Evolutionary conservation across 35 echinoderm and acorn worm species (phyloP).

Genomic region (Stichopus chloronotus): DNA sequence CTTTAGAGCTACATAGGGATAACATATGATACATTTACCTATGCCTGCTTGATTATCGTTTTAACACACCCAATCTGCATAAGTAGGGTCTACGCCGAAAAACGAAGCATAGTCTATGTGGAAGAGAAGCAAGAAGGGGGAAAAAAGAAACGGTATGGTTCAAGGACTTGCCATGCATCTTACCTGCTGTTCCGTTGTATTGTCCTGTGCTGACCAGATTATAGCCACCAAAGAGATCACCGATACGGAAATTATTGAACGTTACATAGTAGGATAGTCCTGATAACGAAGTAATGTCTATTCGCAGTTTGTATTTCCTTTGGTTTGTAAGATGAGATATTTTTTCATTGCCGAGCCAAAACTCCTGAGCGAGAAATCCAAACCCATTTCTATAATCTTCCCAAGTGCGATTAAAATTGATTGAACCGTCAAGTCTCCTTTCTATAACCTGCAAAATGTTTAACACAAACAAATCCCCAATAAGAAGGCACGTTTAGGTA

Average conservation of each 20-base stretch:
- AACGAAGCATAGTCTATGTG: no score
- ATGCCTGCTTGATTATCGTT: neutral
- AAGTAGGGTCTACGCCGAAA: no score
- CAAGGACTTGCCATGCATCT: neutral
- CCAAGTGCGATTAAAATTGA: no score
- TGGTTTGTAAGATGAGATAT: no score
- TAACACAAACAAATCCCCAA: neutral
- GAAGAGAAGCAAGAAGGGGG: neutral
- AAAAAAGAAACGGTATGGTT: neutral
- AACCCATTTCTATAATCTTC: no score
- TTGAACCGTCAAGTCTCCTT: no score
- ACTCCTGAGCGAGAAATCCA: no score
- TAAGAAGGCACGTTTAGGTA: neutral
- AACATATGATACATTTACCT: neutral
- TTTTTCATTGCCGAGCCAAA: no score
- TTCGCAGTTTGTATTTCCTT: constrained; percentile 19
- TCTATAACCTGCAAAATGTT: no score
- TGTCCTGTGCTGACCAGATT: neutral
- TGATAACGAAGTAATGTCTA: neutral
- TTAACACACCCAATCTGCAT: neutral
- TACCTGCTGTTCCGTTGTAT: neutral
- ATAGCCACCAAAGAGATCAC: neutral
- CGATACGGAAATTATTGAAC: neutral
- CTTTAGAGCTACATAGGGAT: neutral
- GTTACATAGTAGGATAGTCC: neutral